Conservation (phyloP, 2,113 vertebrate genomes). For the Xiphophorus hellerii region DNA sequence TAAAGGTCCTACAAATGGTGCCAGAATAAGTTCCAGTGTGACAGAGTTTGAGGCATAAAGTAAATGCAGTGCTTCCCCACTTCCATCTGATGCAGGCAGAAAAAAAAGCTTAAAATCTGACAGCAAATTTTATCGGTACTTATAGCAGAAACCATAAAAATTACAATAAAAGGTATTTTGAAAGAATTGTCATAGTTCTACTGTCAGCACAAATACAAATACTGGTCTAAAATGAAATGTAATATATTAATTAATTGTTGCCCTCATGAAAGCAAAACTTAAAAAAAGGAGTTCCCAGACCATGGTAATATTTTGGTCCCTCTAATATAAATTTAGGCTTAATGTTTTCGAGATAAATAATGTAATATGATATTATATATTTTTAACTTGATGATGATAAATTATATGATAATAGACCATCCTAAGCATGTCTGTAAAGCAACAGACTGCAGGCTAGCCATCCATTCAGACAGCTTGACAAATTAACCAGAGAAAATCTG, state of each 20-base stretch:
- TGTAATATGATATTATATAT: background rate
- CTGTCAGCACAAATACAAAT: too few relatives aligned
- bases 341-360: background rate
- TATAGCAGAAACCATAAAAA: background rate
- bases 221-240: too few relatives aligned
- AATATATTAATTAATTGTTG: too few relatives aligned
- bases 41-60: background rate
- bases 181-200: too few relatives aligned
- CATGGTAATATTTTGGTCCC: too few relatives aligned
- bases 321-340: too few relatives aligned
- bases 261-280: too few relatives aligned
- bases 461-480: background rate
- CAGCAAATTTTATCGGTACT: background rate
- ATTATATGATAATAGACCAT: background rate
- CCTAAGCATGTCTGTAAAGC: background rate
- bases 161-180: too few relatives aligned
- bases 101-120: background rate
- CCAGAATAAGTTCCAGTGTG: background rate
- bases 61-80: too few relatives aligned
- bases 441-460: background rate
- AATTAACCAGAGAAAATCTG: background rate
- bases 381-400: background rate
- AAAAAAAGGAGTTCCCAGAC: too few relatives aligned
- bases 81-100: too few relatives aligned
- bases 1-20: background rate